These are phyloP conservation scores for Harmothoe impar DNA, from an alignment of 2,888 invertebrate genomes.

Conservation along the genomic window DNA sequence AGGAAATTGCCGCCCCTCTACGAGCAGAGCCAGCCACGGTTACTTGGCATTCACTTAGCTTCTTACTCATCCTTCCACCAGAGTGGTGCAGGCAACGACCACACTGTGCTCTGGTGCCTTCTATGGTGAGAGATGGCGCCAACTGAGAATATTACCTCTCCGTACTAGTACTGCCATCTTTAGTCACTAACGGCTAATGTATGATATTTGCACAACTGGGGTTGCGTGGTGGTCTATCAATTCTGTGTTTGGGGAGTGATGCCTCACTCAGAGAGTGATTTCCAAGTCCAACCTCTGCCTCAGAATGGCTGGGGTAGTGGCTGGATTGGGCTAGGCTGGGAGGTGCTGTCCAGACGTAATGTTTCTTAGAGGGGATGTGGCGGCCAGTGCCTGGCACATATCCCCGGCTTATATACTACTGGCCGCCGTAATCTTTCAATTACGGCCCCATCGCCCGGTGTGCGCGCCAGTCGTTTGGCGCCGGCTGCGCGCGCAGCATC, in stretches of 20 bases:
- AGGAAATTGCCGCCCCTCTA: slow-evolving; percentile 38
- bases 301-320: no score
- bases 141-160: no score
- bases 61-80: slow-evolving; percentile 8
- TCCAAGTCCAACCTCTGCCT: no score
- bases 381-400: slow-evolving; percentile 23
- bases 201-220: no score
- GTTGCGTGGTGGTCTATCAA: no score
- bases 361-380: not conserved
- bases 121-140: not conserved
- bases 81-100: not conserved
- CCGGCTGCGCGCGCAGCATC: slow-evolving; percentile 37
- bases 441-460: slow-evolving; percentile 29
- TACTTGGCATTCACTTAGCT: slow-evolving; percentile 48
- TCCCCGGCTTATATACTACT: slow-evolving; percentile 41
- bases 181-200: not conserved
- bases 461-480: not conserved
- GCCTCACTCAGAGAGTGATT: no score
- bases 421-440: slow-evolving; percentile 48
- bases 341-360: not conserved
- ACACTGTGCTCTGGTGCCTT: no score
- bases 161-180: not conserved
- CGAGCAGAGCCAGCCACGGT: not conserved
- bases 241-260: no score
- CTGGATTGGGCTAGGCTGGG: no score